A percentile compares a stretch with the other conserved stretches of the same genome.
Conservation (phyloP, 2,113 vertebrate genomes). For the Perognathus longimembris region DNA sequence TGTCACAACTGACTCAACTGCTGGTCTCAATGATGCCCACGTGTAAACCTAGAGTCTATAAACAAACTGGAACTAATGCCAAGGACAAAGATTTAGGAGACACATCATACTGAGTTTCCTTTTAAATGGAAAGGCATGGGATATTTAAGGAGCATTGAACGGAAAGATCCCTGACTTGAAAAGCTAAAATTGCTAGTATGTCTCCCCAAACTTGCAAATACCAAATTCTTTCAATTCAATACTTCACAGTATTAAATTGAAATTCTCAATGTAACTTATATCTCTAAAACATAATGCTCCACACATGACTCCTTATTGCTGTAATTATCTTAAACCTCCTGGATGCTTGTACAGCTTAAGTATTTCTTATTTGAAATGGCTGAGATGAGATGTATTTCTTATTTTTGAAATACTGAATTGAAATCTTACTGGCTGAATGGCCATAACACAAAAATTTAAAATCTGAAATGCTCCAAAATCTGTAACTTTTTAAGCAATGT, state of each 20-base stretch:
- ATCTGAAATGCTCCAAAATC: not conserved
- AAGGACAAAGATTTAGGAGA: constrained; percentile 30
- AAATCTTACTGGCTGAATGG: not conserved
- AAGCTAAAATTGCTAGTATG: not conserved
- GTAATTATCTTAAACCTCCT: constrained; percentile 20
- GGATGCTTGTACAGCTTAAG: not conserved
- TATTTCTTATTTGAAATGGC: not conserved
- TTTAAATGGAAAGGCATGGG: constrained; percentile 61
- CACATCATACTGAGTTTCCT: constrained; percentile 34
- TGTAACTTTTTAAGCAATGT: not conserved
- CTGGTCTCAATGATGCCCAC: constrained; percentile 47
- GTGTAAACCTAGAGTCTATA: constrained; percentile 58
- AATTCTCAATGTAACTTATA: not conserved
- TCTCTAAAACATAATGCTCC: not conserved
- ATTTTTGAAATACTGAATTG: not conserved
- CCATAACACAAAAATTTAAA: not conserved
- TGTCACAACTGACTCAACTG: constrained; percentile 60
- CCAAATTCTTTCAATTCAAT: constrained; percentile 29
- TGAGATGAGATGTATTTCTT: not conserved
- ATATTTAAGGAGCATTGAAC: constrained; percentile 49
- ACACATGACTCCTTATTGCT: not conserved
- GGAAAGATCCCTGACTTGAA: constrained; percentile 52
- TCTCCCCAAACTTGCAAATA: constrained; percentile 11
- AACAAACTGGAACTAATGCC: constrained; percentile 41
- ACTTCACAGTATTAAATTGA: not conserved